Evolutionary conservation across 2,113 vertebrate genomes (phyloP).

Genomic region (Mirounga angustirostris): DNA sequence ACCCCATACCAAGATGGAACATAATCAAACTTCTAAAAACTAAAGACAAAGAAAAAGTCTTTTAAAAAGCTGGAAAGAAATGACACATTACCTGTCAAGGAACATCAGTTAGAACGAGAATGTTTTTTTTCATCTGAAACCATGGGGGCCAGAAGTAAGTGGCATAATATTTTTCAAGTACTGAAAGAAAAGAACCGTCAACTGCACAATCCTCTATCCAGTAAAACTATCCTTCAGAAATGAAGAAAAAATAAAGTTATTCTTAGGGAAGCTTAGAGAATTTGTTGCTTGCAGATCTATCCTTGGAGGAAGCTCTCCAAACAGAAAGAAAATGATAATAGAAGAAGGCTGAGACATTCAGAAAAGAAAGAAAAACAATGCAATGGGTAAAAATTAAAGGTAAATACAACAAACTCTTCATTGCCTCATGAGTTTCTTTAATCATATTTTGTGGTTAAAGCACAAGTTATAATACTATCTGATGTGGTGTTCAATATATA

Average conservation of each 20-base stretch:
- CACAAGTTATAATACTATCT: not conserved
- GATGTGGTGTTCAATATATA: not conserved
- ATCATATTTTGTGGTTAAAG: conserved; percentile 1
- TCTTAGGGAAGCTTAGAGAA: not conserved
- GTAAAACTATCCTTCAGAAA: not conserved
- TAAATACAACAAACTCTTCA: not conserved
- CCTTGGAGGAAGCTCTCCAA: not conserved
- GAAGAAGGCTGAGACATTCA: not conserved
- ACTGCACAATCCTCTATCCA: not conserved
- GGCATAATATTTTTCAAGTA: not conserved
- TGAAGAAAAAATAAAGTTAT: not conserved
- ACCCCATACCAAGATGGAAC: not conserved
- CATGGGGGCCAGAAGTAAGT: not conserved
- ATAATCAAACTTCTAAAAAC: not conserved
- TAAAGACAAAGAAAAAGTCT: not conserved
- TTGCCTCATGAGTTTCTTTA: conserved; percentile 16
- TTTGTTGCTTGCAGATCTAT: not conserved
- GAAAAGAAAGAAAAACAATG: not conserved
- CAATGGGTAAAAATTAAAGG: not conserved
- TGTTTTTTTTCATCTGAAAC: not conserved
- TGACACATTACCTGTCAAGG: not conserved
- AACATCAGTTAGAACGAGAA: not conserved
- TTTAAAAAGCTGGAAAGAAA: not conserved
- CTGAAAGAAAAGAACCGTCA: not conserved
- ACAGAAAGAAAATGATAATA: not conserved